phyloP scores from a whole-genome alignment of 2,797 vertebrate species.

The Smutsia temminckii region DNA sequence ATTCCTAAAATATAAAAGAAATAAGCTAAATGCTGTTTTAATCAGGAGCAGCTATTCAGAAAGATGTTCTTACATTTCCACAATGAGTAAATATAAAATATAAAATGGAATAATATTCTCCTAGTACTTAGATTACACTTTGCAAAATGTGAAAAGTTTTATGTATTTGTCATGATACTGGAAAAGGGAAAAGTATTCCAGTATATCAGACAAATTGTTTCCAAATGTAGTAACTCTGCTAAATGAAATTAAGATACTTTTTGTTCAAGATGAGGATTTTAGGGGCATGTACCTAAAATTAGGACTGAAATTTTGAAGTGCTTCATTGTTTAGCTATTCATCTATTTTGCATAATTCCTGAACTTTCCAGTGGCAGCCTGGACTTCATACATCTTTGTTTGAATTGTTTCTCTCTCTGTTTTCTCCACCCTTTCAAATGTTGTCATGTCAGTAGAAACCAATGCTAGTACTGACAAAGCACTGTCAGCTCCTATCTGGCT shows the following conservation, averaged over 20 bases:
- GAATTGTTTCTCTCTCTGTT: constrained; percentile 59
- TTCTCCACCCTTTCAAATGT: constrained; percentile 75
- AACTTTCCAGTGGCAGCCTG: constrained; percentile 23
- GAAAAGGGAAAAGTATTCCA: constrained; percentile 11
- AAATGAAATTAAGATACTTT: constrained; percentile 48
- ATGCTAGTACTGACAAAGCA: constrained; percentile 56
- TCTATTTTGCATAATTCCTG: constrained; percentile 17
- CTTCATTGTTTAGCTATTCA: neutral
- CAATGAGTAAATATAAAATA: constrained; percentile 44
- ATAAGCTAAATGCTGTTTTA: constrained; percentile 26
- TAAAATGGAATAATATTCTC: constrained; percentile 40
- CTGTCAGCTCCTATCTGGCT: constrained; percentile 77
- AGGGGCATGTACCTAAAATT: constrained; percentile 44
- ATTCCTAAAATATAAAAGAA: constrained; percentile 56
- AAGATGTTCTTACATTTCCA: constrained; percentile 48
- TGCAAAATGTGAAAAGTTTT: constrained; percentile 62
- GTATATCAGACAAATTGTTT: constrained; percentile 53
- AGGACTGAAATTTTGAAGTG: constrained; percentile 52
- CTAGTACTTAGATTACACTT: constrained; percentile 39
- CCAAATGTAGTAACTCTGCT: constrained; percentile 60
- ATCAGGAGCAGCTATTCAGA: neutral
- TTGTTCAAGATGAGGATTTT: constrained; percentile 34
- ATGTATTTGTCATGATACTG: constrained; percentile 67
- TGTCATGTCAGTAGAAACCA: constrained; percentile 71
- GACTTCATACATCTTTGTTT: constrained; percentile 48